phyloP scores from a whole-genome alignment of 2,113 vertebrate genomes.

The Gallinago undulata region DNA sequence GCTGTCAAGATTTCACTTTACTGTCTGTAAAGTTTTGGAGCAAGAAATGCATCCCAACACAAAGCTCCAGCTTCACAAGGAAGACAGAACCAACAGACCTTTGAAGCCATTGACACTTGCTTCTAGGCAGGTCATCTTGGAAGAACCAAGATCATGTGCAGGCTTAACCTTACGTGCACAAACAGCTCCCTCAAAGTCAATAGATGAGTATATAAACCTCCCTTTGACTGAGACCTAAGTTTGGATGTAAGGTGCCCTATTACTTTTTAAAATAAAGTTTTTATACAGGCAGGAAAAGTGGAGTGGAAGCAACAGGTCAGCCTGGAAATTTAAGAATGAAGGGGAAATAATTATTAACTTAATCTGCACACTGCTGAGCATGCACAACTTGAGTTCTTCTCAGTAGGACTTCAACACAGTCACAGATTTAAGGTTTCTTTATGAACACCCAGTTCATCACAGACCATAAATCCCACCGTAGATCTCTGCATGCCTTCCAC shows the following conservation, averaged over 20 bases:
- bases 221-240: neutral
- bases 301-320: neutral
- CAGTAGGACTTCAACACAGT: neutral
- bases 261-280: neutral
- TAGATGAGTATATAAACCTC: neutral
- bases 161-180: neutral
- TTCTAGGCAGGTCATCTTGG: neutral
- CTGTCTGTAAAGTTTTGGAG: neutral
- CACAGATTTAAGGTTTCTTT: slow-evolving; percentile 23
- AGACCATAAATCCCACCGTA: slow-evolving; percentile 10
- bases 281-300: neutral
- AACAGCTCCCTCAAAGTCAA: neutral
- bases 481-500: slow-evolving; percentile 4
- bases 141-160: neutral
- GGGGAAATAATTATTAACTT: slow-evolving; percentile 2
- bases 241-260: neutral
- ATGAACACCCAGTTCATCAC: neutral
- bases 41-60: neutral
- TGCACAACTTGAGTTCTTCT: neutral
- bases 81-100: neutral
- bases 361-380: neutral
- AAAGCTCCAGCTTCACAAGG: neutral
- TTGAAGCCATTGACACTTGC: neutral
- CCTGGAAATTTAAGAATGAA: slow-evolving; percentile 10
- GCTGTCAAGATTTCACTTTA: neutral